These are phyloP conservation scores for Falcaria lacertinaria DNA, from an alignment of 2,888 invertebrate genomes.

Conservation along the genomic window DNA sequence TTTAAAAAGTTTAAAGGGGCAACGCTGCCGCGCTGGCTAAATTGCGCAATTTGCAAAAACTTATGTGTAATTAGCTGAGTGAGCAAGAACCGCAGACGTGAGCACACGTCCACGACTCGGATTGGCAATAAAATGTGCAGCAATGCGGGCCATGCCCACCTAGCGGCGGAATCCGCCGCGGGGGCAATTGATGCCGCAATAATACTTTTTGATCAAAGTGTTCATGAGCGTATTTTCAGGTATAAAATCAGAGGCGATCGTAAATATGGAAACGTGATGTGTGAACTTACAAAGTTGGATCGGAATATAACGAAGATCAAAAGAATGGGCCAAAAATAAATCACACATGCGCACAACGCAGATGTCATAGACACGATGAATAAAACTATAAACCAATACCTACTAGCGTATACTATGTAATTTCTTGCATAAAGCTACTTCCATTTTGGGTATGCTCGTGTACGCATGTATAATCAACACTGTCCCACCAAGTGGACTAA, in stretches of 20 bases:
- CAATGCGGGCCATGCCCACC: constrained; percentile 43
- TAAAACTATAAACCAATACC: background rate
- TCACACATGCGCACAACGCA: background rate
- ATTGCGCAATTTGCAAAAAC: constrained; percentile 61
- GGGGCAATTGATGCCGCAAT: constrained; percentile 27
- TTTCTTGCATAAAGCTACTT: constrained; percentile 19
- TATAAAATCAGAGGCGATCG: background rate
- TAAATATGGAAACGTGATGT: background rate
- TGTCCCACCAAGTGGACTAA: constrained; percentile 29
- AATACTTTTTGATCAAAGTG: constrained; percentile 28
- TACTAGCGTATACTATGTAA: background rate
- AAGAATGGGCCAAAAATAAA: constrained; percentile 7
- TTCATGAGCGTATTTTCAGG: constrained; percentile 1
- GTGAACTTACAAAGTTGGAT: constrained; percentile 1
- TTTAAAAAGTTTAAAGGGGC: constrained; percentile 34
- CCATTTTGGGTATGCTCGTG: constrained; percentile 18
- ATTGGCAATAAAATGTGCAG: constrained; percentile 43
- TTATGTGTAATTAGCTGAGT: constrained; percentile 52
- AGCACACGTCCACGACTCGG: constrained; percentile 31
- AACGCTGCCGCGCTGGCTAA: constrained; percentile 36
- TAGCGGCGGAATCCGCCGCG: constrained; percentile 32
- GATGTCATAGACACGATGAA: background rate
- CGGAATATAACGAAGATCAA: constrained; percentile 5
- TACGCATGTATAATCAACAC: constrained; percentile 22
- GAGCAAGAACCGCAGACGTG: constrained; percentile 53